Evolutionary conservation across 2,888 invertebrate genomes (phyloP), one percentile per base, ranked within the genome.

Genomic region (Conus canariensis): DNA sequence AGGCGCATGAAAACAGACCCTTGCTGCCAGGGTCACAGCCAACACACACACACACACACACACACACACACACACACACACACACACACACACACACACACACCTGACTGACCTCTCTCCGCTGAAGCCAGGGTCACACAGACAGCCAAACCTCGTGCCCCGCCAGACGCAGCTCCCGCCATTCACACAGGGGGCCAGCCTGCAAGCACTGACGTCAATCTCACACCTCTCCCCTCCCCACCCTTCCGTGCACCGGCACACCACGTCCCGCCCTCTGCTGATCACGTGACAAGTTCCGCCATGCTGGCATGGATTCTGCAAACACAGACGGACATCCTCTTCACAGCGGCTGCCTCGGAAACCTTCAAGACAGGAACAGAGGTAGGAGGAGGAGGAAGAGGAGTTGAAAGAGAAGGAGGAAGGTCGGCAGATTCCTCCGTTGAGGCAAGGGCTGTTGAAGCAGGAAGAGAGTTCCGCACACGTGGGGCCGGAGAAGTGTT

Each of bases 281-380:
- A 85, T 30, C 85, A 83, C 56, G 74, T 74, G 60, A 58, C 89
- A 89, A 25, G 85, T 59, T 70, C 89, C 89, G 30, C 89, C 89
- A 60, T 89, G 30, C 19, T 85, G 89, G 64, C 89, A 89, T 16
- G 89, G 89, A 74, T 89, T 89, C n/a, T 58, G 74, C 58, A 58
- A 59, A 77, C 89, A 89, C 0, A 22, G 19, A 1, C 89, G 45
- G 22, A 12, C 85, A 19, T 89, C 89, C 22, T 85, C 16, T 12
- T 89, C 85, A 30, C 89, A 90, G 25, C 88, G 90, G 10, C 30
- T 0, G 14, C 90, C 90, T 2, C 83, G 88, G 67, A 88, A 88
- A 0, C 88, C 88, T 4, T 58, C n/a, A 12, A 86, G 86, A n/a
- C 90, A 91, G 22, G 58, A 60, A 87, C 90, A 91, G 22, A 59